Evolutionary conservation across 2,888 invertebrate species (phyloP).

Genomic region (Andrena marginata): DNA sequence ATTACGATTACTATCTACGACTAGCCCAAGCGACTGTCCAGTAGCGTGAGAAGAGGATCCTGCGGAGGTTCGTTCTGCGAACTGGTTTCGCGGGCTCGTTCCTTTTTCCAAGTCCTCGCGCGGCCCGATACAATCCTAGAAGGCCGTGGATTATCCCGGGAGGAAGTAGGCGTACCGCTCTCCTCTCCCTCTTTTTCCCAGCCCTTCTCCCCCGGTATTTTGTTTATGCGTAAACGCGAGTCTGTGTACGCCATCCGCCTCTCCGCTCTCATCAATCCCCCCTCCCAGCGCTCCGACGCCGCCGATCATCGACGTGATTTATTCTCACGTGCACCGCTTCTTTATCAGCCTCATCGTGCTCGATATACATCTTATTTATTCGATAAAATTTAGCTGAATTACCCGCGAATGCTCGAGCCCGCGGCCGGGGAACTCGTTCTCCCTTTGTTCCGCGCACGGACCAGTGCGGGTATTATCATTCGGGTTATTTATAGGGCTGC

Average conservation of each 20-base stretch:
- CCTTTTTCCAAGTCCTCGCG: slow-evolving; percentile 12
- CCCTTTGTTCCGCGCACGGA: not conserved
- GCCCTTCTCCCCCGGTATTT: slow-evolving; percentile 34
- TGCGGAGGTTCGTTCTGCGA: slow-evolving; percentile 48
- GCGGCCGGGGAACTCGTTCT: not conserved
- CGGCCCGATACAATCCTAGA: slow-evolving; percentile 41
- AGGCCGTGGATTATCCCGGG: slow-evolving; percentile 44
- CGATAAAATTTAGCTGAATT: not conserved
- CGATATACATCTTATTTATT: slow-evolving; percentile 1
- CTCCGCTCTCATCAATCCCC: not conserved
- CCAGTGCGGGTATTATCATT: no score
- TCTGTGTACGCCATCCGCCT: not conserved
- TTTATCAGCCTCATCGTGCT: not conserved
- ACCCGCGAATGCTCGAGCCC: not conserved
- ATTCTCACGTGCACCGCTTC: not conserved
- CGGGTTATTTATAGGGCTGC: no score
- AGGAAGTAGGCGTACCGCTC: slow-evolving; percentile 60
- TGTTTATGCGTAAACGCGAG: slow-evolving; percentile 23
- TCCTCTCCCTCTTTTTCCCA: not conserved
- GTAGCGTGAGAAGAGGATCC: slow-evolving; percentile 68
- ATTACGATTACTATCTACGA: slow-evolving; percentile 67
- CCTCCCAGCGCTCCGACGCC: no score
- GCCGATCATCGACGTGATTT: not conserved
- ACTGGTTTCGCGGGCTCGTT: slow-evolving; percentile 62
- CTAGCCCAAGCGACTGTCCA: slow-evolving; percentile 49